Percentiles rank a stretch among this genome's conserved stretches.
phyloP scores from a whole-genome alignment of 2,888 invertebrate species.

The Andrena camellia region DNA sequence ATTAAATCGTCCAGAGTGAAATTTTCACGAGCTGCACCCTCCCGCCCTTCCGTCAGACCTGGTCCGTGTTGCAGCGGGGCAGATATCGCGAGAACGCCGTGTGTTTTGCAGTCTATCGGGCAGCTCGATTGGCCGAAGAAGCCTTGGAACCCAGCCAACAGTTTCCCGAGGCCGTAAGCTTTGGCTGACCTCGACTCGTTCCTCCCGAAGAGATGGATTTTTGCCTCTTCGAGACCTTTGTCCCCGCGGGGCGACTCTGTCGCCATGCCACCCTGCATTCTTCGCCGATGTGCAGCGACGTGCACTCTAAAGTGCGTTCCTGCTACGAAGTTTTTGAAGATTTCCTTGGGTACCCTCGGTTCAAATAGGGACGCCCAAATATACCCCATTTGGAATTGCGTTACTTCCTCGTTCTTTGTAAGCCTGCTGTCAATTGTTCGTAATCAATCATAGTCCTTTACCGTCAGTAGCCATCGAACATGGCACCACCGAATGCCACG shows the following conservation, averaged over 20 bases:
- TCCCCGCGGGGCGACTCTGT: background rate
- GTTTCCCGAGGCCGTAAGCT: constrained; percentile 65
- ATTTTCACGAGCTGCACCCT: constrained; percentile 33
- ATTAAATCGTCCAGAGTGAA: constrained; percentile 56
- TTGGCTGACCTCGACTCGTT: constrained; percentile 73
- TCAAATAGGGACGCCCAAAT: background rate
- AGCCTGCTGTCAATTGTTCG: background rate
- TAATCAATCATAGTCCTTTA: background rate
- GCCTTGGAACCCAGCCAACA: constrained; percentile 73
- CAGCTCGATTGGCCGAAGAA: constrained; percentile 68
- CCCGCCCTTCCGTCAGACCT: background rate
- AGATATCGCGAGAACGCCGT: constrained; percentile 48
- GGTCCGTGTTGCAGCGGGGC: constrained; percentile 13
- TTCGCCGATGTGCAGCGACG: background rate
- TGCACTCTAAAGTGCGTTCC: constrained; percentile 16
- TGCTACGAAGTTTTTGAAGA: background rate
- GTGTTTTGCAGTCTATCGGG: constrained; percentile 69
- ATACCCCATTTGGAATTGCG: background rate
- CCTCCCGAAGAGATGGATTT: constrained; percentile 66
- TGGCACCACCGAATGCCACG: background rate
- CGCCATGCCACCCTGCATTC: constrained; percentile 9
- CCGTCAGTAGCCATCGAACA: background rate
- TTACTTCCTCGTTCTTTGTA: background rate
- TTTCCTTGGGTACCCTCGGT: background rate
- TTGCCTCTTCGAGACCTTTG: constrained; percentile 46